These are phyloP conservation scores for Drosophila micromelanica DNA, from an alignment of 1,140 invertebrate species.

Conservation along the genomic window DNA sequence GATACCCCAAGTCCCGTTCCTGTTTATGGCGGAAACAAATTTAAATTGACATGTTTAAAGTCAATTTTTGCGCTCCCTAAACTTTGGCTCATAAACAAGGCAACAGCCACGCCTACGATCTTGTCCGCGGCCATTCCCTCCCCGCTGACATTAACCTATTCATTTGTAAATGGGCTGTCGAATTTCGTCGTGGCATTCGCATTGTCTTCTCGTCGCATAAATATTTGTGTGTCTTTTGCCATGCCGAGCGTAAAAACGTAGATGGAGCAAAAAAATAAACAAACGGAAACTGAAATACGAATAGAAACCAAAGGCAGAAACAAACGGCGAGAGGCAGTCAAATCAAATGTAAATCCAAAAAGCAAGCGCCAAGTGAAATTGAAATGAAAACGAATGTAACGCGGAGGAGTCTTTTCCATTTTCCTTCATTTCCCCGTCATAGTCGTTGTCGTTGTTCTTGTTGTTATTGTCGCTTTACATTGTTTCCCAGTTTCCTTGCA, in stretches of 20 bases:
- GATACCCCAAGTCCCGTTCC: not conserved
- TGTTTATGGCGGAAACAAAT: constrained; percentile 8
- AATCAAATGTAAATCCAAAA: constrained; percentile 83
- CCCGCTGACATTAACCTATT: constrained; percentile 75
- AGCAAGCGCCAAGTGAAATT: constrained; percentile 77
- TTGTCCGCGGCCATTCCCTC: not conserved
- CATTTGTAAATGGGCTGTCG: constrained; percentile 82
- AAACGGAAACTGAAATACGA: constrained; percentile 32
- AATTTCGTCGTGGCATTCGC: constrained; percentile 62
- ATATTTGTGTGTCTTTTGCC: constrained; percentile 76
- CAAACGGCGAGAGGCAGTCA: constrained; percentile 60
- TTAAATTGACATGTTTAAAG: constrained; percentile 81
- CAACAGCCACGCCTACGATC: constrained; percentile 1
- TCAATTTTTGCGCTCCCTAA: constrained; percentile 62
- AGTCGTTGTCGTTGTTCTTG: constrained; percentile 40
- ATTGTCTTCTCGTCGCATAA: constrained; percentile 64
- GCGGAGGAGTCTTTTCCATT: constrained; percentile 41
- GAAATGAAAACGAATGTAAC: constrained; percentile 74
- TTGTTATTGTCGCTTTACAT: constrained; percentile 48
- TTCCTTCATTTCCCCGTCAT: constrained; percentile 42
- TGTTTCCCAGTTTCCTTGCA: constrained; percentile 39
- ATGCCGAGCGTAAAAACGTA: constrained; percentile 70
- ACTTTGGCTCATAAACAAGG: constrained; percentile 70
- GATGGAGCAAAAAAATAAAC: constrained; percentile 41
- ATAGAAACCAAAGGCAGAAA: constrained; percentile 10